Evolutionary conservation across 2,113 vertebrate genomes (phyloP), one percentile per base, ranked within the genome.

Genomic region (Bungarus multicinctus): DNA sequence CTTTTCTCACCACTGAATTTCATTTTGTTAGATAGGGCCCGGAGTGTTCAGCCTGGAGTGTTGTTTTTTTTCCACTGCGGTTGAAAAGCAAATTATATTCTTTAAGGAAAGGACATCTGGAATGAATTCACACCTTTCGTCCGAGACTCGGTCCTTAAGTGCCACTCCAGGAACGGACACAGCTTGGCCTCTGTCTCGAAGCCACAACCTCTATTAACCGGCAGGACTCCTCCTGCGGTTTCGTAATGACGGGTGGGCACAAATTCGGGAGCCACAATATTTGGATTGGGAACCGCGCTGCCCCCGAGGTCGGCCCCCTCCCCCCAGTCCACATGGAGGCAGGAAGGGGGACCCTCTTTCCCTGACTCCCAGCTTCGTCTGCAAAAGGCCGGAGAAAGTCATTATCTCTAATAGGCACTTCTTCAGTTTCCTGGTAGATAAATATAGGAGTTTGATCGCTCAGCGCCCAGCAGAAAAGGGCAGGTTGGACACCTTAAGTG

Each of bases 371-470:
- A 3, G 55, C 22, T 94, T 89, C 60, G 43, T 88, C 53, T 16
- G 85, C 6, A 92, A 94, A 96, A 92, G 45, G 88, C 16, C 89
- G 93, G 91, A 94, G 90, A 94, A 95, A 95, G 25, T 91, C 92
- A 94, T 94, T 95, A 57, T 27, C 47, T 90, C 93, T 74, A 94
- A 93, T 88, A 90, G 95, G 87, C 91, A 3, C 85, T 91, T 81
- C 94, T 95, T 93, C 89, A 89, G 18, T 95, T 95, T 95, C 93
- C 93, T 20, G 34, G n/a, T 27, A 85, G 87, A 5, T 60, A 95
- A 96, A 95, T 89, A 94, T 27, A 81, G 60, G 39, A 16, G 50
- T 94, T 64, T 43, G 93, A 55, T 30, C 85, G 39, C 92, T 95
- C 47, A 23, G 55, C 91, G 85, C 92, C 93, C 88, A 92, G 91